phyloP scores from a whole-genome alignment of 2,113 vertebrate genomes.

The Crocuta crocuta region DNA sequence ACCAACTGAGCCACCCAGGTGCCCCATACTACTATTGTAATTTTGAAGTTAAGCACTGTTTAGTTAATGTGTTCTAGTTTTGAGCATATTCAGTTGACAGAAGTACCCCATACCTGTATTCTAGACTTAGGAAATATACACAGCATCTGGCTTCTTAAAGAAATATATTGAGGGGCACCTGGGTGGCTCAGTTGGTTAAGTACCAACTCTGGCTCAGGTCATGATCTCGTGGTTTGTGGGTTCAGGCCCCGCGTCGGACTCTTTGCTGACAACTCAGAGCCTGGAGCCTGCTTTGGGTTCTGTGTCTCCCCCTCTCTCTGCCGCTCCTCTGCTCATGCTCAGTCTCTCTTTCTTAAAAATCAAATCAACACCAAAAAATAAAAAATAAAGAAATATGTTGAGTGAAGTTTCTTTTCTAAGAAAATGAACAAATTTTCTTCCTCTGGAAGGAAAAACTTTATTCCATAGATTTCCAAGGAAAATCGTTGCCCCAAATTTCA shows the following conservation, averaged over 20 bases:
- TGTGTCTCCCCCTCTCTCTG: too few species aligned
- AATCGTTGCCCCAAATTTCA: background rate
- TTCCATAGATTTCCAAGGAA: background rate
- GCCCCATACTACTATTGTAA: conserved; percentile 29
- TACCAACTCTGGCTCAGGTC: too few species aligned
- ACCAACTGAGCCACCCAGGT: too few species aligned
- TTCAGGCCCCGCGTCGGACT: too few species aligned
- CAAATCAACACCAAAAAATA: too few species aligned
- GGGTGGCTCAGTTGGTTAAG: too few species aligned
- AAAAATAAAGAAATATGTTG: background rate
- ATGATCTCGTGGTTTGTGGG: too few species aligned
- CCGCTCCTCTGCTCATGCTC: too few species aligned
- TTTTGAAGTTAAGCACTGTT: background rate
- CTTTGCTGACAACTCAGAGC: too few species aligned
- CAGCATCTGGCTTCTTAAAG: background rate
- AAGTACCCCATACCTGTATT: background rate
- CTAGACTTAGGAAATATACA: conserved; percentile 2
- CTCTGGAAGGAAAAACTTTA: conserved; percentile 3
- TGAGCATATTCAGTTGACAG: background rate
- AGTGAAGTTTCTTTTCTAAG: background rate
- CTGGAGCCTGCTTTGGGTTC: too few species aligned
- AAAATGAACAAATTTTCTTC: conserved; percentile 13
- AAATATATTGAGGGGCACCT: background rate
- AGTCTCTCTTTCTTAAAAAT: too few species aligned
- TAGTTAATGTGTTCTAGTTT: conserved; percentile 14